These are phyloP conservation scores for Ciconia boyciana DNA, from an alignment of 2,113 vertebrate species.

Conservation along the genomic window DNA sequence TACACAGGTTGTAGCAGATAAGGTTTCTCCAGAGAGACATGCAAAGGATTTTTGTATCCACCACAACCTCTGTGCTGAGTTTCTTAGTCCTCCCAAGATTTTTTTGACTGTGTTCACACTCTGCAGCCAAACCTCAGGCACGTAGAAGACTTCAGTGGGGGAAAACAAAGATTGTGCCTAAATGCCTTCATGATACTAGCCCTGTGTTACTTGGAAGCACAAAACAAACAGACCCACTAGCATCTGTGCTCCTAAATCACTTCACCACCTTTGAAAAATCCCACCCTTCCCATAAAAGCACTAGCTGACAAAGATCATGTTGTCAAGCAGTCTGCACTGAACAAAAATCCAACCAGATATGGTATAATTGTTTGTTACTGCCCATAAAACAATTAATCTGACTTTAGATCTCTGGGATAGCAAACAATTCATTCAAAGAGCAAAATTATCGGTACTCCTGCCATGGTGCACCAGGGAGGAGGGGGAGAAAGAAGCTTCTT, in stretches of 20 bases:
- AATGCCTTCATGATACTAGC: not conserved
- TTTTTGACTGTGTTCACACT: not conserved
- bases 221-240: not conserved
- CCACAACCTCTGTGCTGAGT: not conserved
- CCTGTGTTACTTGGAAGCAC: not conserved
- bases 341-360: not conserved
- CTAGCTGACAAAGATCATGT: not conserved
- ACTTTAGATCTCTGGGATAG: not conserved
- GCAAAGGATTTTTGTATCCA: not conserved
- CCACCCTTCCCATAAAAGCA: not conserved
- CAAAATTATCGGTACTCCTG: not conserved
- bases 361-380: not conserved
- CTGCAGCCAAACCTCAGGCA: not conserved
- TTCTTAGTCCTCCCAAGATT: not conserved
- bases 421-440: not conserved
- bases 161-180: not conserved
- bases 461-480: not conserved
- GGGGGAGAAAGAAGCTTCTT: not conserved
- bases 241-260: not conserved
- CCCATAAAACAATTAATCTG: not conserved
- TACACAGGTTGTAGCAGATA: not conserved
- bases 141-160: not conserved
- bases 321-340: not conserved
- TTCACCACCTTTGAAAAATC: not conserved
- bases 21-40: not conserved